Conservation (phyloP, 2,888 invertebrate species). For the Lasioglossum oenotherae region DNA sequence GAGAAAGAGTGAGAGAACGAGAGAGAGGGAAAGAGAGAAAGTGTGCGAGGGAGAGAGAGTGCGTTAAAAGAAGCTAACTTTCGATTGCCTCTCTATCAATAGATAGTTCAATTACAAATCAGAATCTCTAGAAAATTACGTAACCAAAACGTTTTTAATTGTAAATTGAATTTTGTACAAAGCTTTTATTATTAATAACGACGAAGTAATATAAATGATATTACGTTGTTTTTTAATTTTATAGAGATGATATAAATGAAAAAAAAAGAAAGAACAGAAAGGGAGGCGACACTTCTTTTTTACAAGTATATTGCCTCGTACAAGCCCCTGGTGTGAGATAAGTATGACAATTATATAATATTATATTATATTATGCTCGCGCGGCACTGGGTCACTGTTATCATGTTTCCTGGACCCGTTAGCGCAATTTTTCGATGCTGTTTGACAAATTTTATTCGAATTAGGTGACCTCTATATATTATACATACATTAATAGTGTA, state of each 20-base stretch:
- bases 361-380: constrained; percentile 71
- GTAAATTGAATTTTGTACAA: constrained; percentile 84
- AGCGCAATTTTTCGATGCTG: constrained; percentile 75
- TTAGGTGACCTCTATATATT: constrained; percentile 78
- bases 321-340: constrained; percentile 81
- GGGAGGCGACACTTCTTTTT: constrained; percentile 70
- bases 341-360: constrained; percentile 72
- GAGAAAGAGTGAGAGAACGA: constrained; percentile 22
- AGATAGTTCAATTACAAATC: constrained; percentile 77
- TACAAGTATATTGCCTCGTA: constrained; percentile 79
- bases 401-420: constrained; percentile 79
- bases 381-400: constrained; percentile 80
- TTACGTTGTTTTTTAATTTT: constrained; percentile 84
- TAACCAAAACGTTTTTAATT: constrained; percentile 83
- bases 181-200: constrained; percentile 83
- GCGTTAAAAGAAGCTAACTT: constrained; percentile 68
- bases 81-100: constrained; percentile 72
- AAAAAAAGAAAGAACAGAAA: constrained; percentile 51
- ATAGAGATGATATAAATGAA: constrained; percentile 80
- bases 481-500: constrained; percentile 81
- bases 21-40: constrained; percentile 41
- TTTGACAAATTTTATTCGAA: constrained; percentile 78
- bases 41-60: constrained; percentile 46
- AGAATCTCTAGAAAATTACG: constrained; percentile 80
- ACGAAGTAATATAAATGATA: constrained; percentile 83